Evolutionary conservation across 2,797 vertebrate species (phyloP).

Genomic region (Cynopterus sphinx): DNA sequence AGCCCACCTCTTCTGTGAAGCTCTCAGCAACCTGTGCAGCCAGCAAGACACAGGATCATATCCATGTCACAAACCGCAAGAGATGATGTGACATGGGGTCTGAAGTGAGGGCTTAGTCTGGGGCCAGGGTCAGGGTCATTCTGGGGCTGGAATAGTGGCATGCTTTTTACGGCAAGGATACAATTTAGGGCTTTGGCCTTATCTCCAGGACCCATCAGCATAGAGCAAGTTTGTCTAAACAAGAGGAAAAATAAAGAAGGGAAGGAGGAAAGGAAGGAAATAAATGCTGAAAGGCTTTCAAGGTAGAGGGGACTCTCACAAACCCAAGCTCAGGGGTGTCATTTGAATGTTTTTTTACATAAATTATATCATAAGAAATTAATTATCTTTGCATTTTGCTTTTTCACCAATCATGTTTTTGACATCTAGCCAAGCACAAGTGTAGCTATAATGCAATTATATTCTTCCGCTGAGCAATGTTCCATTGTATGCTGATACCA

Average conservation of each 20-base stretch:
- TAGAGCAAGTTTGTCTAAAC: background rate
- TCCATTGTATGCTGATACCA: accelerated
- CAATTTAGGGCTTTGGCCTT: background rate
- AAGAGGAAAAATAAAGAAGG: background rate
- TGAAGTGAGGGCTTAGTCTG: background rate
- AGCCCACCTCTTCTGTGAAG: background rate
- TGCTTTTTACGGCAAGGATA: background rate
- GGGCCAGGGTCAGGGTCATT: background rate
- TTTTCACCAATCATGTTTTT: background rate
- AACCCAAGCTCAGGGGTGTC: background rate
- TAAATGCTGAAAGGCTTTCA: background rate
- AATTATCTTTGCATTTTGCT: background rate
- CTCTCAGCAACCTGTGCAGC: background rate
- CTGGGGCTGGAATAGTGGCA: background rate
- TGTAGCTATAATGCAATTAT: background rate
- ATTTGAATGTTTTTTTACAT: background rate
- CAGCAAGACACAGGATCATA: background rate
- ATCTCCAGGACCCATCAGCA: background rate
- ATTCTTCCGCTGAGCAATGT: background rate
- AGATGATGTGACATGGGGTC: background rate
- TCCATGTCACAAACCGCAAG: background rate
- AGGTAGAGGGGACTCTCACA: background rate
- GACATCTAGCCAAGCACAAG: background rate
- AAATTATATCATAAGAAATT: background rate
- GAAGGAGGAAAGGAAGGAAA: background rate